phyloP scores from a whole-genome alignment of 2,113 vertebrate genomes.

The Mus musculus region GRCm39 chr2:180485501-180486000 shows the following conservation, averaged over 20 bases:
- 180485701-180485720: neutral
- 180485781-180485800: neutral
- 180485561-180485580: neutral
- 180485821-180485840: fast-evolving
- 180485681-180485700: neutral
- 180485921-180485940: neutral
- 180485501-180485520: neutral
- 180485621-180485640: neutral
- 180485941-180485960: neutral
- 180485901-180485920: neutral
- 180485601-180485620: neutral
- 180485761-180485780: neutral
- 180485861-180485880: fast-evolving
- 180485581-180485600: neutral
- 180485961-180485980: fast-evolving
- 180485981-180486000: neutral
- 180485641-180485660: neutral
- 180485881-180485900: neutral
- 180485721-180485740: no score
- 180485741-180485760: neutral
- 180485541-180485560: neutral
- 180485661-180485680: neutral
- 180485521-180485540: neutral
- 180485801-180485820: fast-evolving
- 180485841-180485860: no score